Percentiles rank a stretch among this genome's conserved stretches.
Evolutionary conservation across 2,888 invertebrate species (phyloP).

Genomic region (Drosophila sordidula): DNA sequence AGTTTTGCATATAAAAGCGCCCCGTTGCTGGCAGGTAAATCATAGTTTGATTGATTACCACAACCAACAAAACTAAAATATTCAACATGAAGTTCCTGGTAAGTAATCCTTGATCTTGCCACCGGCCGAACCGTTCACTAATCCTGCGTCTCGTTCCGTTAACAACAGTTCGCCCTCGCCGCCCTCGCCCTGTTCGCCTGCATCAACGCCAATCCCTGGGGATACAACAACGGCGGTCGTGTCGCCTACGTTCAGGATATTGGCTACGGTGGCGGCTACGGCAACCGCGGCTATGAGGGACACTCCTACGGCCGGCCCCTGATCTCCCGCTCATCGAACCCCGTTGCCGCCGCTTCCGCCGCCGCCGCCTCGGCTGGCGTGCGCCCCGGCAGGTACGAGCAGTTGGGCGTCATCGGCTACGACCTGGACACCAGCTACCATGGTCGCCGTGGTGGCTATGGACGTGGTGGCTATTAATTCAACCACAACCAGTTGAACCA

Average conservation of each 20-base stretch:
- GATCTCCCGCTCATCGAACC: slow-evolving; percentile 26
- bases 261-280: slow-evolving; percentile 21
- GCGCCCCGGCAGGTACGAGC: slow-evolving; percentile 46
- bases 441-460: slow-evolving; percentile 37
- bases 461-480: slow-evolving; percentile 50
- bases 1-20: slow-evolving; percentile 64
- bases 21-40: slow-evolving; percentile 40
- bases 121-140: slow-evolving; percentile 1
- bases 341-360: slow-evolving; percentile 63
- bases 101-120: slow-evolving; percentile 47
- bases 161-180: slow-evolving; percentile 59
- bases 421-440: slow-evolving; percentile 31
- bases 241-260: too few species aligned
- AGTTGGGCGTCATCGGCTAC: slow-evolving; percentile 51
- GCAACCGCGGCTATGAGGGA: slow-evolving; percentile 17
- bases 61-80: slow-evolving; percentile 65
- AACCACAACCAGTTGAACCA: slow-evolving; percentile 9
- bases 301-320: slow-evolving; percentile 27
- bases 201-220: slow-evolving; percentile 49
- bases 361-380: slow-evolving; percentile 62
- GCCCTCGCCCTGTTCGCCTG: slow-evolving; percentile 61
- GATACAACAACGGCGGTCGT: neutral
- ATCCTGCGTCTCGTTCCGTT: slow-evolving; percentile 20
- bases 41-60: slow-evolving; percentile 77
- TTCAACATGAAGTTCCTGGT: slow-evolving; percentile 78